Conservation (phyloP, 2,888 invertebrate species). For the Mactromeris polynyma region DNA sequence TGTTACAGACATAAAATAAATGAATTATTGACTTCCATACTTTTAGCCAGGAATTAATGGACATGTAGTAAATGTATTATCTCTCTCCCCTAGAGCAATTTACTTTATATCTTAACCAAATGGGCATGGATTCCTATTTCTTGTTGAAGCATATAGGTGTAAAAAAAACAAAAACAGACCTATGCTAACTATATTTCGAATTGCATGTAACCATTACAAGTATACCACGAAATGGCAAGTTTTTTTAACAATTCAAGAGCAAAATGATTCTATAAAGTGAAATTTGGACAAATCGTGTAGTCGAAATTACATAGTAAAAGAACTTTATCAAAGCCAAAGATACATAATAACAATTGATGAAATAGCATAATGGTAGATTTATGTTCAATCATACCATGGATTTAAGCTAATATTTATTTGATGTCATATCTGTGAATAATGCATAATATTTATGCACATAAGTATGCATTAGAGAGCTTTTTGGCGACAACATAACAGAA, state of each 20-base stretch:
- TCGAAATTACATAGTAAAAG: too few relatives aligned
- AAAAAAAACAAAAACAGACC: background rate
- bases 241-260: background rate
- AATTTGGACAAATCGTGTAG: background rate
- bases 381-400: too few relatives aligned
- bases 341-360: too few relatives aligned
- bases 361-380: too few relatives aligned
- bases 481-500: too few relatives aligned
- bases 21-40: constrained; percentile 12
- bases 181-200: background rate
- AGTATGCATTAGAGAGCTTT: too few relatives aligned
- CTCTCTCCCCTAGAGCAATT: background rate
- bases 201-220: background rate
- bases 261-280: background rate
- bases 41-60: background rate
- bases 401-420: too few relatives aligned
- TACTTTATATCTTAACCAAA: background rate
- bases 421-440: too few relatives aligned
- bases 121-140: background rate
- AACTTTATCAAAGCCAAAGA: too few relatives aligned
- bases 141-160: background rate
- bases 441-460: too few relatives aligned
- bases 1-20: constrained; percentile 2
- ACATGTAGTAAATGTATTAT: background rate
- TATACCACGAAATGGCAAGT: background rate